These are phyloP conservation scores for Himalopsyche kuldschensis DNA, from an alignment of 2,888 invertebrate genomes.

Conservation along the genomic window DNA sequence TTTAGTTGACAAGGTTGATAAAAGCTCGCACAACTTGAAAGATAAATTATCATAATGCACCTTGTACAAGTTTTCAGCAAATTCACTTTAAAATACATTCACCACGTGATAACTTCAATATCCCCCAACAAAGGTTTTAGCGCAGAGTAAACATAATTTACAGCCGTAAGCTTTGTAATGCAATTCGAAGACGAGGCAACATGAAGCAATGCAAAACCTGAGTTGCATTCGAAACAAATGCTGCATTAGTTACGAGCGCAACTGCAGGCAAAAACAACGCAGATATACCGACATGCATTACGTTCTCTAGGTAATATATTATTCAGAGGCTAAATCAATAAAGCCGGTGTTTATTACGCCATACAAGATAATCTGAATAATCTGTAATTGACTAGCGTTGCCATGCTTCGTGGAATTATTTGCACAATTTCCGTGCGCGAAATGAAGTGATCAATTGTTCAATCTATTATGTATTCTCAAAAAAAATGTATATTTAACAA, in stretches of 20 bases:
- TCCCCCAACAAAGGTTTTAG: not conserved
- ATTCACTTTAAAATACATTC: not conserved
- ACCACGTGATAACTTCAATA: not conserved
- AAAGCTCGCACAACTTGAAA: not conserved
- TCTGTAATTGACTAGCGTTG: no score
- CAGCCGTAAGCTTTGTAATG: constrained; percentile 5
- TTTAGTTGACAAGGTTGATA: not conserved
- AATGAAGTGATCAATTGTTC: no score
- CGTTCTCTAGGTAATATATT: not conserved
- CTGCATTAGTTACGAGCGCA: not conserved
- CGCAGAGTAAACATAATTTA: constrained; percentile 11
- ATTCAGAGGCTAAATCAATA: not conserved
- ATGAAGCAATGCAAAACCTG: constrained; percentile 5
- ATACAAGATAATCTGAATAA: not conserved
- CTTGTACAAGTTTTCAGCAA: not conserved
- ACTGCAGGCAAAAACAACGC: not conserved
- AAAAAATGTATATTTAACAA: no score
- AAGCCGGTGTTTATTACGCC: not conserved
- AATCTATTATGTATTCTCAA: no score
- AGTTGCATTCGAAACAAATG: constrained; percentile 4
- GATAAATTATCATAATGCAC: not conserved
- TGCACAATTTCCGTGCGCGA: no score
- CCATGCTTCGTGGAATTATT: no score
- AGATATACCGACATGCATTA: not conserved
- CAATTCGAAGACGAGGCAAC: constrained; percentile 15